phyloP scores from a whole-genome alignment of 2,888 invertebrate species.

The Conchocele bisecta region DNA sequence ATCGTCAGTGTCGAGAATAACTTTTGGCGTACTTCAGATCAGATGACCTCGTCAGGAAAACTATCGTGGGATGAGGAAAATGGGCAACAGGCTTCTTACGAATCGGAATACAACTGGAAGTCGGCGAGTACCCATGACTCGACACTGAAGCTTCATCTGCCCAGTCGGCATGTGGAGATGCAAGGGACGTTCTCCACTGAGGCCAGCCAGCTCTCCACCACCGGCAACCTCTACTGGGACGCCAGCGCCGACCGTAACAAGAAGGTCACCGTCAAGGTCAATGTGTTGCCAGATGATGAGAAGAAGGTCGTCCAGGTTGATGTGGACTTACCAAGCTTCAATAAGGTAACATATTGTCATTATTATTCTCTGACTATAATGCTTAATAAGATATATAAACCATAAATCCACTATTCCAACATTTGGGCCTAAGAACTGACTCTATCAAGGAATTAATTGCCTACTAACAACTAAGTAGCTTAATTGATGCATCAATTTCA shows the following conservation, averaged over 20 bases:
- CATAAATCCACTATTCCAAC: too few species aligned
- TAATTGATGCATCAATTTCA: too few species aligned
- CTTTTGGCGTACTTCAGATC: constrained; percentile 45
- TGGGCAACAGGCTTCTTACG: constrained; percentile 61
- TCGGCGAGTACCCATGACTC: constrained; percentile 6
- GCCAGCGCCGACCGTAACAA: constrained; percentile 69
- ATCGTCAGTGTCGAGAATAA: constrained; percentile 61
- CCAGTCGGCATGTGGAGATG: constrained; percentile 67
- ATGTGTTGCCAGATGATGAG: constrained; percentile 48
- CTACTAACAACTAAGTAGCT: too few species aligned
- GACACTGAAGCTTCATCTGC: constrained; percentile 49
- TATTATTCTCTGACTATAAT: too few species aligned
- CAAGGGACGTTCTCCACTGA: constrained; percentile 57
- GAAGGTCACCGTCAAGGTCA: constrained; percentile 61
- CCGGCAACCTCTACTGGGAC: constrained; percentile 70
- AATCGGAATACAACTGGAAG: constrained; percentile 38
- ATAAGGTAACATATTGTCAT: too few species aligned
- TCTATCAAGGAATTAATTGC: too few species aligned
- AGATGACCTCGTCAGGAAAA: constrained; percentile 51
- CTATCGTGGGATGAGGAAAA: constrained; percentile 67
- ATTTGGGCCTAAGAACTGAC: too few species aligned
- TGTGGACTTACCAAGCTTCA: constrained; percentile 63
- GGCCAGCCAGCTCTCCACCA: constrained; percentile 26
- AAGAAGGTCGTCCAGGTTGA: constrained; percentile 62
- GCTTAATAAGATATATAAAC: too few species aligned